These are phyloP conservation scores for Lycocorax pyrrhopterus DNA, from an alignment of 2,113 vertebrate genomes.

Conservation along the genomic window DNA sequence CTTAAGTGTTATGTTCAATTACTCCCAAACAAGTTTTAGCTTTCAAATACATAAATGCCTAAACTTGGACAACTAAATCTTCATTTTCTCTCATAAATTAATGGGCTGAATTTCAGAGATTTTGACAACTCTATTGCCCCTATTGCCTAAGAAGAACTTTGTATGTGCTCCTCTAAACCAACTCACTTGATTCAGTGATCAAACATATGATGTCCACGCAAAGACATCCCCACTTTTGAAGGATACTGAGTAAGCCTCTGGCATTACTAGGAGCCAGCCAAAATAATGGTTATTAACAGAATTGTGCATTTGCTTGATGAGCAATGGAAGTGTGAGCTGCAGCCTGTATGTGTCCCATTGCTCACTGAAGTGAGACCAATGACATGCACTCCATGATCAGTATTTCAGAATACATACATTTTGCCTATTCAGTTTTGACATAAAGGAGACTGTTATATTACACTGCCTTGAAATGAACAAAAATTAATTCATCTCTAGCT, in stretches of 20 bases:
- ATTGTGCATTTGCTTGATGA: background rate
- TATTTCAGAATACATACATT: background rate
- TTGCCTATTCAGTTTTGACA: background rate
- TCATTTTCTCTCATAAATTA: background rate
- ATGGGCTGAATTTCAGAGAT: background rate
- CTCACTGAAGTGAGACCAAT: accelerated
- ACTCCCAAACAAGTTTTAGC: background rate
- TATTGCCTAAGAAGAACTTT: background rate
- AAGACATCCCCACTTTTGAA: background rate
- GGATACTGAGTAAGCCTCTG: background rate
- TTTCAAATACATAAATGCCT: background rate
- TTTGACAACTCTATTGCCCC: background rate
- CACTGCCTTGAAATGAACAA: background rate
- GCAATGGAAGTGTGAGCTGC: background rate
- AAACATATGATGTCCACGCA: background rate
- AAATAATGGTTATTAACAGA: background rate
- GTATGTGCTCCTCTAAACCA: background rate
- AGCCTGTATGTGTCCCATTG: background rate
- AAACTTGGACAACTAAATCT: background rate
- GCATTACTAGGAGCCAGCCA: background rate
- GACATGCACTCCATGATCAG: background rate
- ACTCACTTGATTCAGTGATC: background rate
- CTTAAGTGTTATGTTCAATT: accelerated
- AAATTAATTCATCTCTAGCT: background rate
- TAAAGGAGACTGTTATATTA: background rate